A percentile compares a stretch with the other conserved stretches of the same genome.
These are phyloP conservation scores for Mus musculus DNA, from an alignment of 2,113 vertebrate genomes.

Conservation along the genomic window DNA sequence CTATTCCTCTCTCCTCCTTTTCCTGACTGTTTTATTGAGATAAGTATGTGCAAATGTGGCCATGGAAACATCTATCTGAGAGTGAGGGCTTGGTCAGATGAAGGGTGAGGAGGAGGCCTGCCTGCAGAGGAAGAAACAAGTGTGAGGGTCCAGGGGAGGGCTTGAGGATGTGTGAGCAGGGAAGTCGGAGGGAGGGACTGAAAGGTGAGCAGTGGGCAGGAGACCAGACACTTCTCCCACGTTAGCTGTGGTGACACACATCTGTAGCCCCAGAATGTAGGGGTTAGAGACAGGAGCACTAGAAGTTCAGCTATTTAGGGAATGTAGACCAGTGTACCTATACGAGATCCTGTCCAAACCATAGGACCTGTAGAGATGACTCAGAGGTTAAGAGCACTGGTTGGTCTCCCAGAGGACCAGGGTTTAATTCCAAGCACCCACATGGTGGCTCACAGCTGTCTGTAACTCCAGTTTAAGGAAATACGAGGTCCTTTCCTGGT, in stretches of 20 bases:
- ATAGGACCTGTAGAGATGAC: not conserved
- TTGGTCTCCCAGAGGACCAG: not conserved
- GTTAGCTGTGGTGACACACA: not conserved
- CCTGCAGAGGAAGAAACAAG: not conserved
- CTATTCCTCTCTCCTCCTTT: not conserved
- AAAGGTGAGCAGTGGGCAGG: not conserved
- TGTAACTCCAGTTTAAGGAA: not conserved
- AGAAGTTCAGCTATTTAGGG: not conserved
- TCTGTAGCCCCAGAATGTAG: not conserved
- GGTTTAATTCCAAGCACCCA: not conserved
- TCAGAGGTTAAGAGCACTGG: not conserved
- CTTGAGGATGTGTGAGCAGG: not conserved
- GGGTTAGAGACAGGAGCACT: not conserved
- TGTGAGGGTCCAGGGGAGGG: not conserved
- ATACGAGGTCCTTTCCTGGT: not conserved
- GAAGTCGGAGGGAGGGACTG: not conserved
- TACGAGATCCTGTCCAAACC: not conserved
- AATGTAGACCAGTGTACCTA: not conserved
- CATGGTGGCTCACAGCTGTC: not conserved
- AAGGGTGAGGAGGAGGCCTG: not conserved
- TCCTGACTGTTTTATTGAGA: not conserved
- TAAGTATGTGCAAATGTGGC: not conserved
- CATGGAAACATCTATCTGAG: not conserved
- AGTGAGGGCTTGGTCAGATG: not conserved
- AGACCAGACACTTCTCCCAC: not conserved